These are phyloP conservation scores for Phasia obesa DNA, from an alignment of 2,888 invertebrate genomes.

Conservation along the genomic window DNA sequence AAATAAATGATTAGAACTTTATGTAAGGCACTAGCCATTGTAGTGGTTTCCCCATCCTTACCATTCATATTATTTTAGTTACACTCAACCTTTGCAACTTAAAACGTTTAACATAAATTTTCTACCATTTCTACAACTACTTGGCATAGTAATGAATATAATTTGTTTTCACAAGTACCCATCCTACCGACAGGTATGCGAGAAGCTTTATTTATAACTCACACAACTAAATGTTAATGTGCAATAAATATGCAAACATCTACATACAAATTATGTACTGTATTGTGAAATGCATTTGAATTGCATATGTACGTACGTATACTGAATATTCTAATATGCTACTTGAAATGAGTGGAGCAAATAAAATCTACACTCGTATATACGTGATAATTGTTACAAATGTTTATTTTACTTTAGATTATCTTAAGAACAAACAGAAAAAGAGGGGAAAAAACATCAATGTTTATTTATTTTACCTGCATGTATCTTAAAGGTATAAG, in stretches of 20 bases:
- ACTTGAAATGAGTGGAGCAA: conserved; percentile 24
- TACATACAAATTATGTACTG: background rate
- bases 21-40: too few relatives aligned
- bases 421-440: background rate
- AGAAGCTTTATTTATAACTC: conserved; percentile 38
- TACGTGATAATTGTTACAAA: conserved; percentile 63
- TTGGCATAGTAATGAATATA: conserved; percentile 62
- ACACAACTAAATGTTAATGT: conserved; percentile 4
- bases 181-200: background rate
- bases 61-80: background rate
- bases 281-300: background rate
- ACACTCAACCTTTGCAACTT: background rate
- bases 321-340: conserved; percentile 32
- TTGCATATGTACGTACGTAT: background rate
- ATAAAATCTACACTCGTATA: conserved; percentile 31
- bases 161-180: conserved; percentile 50
- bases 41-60: too few relatives aligned
- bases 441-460: background rate
- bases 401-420: conserved; percentile 21
- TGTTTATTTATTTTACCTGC: conserved; percentile 6
- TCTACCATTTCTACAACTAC: conserved; percentile 23
- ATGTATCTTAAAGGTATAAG: background rate
- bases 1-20: too few relatives aligned
- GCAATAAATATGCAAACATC: conserved; percentile 1
- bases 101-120: background rate